phyloP scores from a whole-genome alignment of 2,797 vertebrate genomes.

The Arctocebus calabarensis region DNA sequence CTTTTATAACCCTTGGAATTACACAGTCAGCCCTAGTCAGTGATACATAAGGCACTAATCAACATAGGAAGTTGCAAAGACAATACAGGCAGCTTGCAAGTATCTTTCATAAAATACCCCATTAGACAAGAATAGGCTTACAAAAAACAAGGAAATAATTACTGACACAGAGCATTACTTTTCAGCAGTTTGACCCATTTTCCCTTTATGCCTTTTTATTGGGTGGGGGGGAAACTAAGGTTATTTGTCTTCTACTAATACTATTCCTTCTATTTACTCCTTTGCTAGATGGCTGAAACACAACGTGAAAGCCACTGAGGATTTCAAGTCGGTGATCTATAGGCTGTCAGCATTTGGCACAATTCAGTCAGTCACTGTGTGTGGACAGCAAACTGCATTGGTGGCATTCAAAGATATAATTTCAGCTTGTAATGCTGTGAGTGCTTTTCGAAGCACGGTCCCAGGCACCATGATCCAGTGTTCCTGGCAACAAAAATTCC shows the following conservation, averaged over 20 bases:
- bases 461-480: conserved; percentile 64
- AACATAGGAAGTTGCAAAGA: neutral
- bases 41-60: neutral
- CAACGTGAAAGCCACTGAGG: neutral
- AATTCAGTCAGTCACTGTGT: conserved; percentile 60
- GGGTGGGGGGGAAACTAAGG: neutral
- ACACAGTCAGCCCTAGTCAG: neutral
- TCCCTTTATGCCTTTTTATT: neutral
- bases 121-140: neutral
- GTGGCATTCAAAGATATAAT: conserved; percentile 66
- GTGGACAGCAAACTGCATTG: conserved; percentile 68
- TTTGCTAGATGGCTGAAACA: conserved; percentile 77
- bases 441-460: neutral
- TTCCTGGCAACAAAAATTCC: conserved; percentile 78
- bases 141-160: neutral
- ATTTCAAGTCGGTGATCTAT: neutral
- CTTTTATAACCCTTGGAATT: neutral
- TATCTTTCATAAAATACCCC: neutral
- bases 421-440: conserved; percentile 75
- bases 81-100: neutral
- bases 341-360: conserved; percentile 69
- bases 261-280: conserved; percentile 23
- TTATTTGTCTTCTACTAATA: conserved; percentile 72
- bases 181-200: neutral
- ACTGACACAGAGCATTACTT: neutral